These are phyloP conservation scores for Mustela nigripes DNA, from an alignment of 2,113 vertebrate species.

Conservation along the genomic window DNA sequence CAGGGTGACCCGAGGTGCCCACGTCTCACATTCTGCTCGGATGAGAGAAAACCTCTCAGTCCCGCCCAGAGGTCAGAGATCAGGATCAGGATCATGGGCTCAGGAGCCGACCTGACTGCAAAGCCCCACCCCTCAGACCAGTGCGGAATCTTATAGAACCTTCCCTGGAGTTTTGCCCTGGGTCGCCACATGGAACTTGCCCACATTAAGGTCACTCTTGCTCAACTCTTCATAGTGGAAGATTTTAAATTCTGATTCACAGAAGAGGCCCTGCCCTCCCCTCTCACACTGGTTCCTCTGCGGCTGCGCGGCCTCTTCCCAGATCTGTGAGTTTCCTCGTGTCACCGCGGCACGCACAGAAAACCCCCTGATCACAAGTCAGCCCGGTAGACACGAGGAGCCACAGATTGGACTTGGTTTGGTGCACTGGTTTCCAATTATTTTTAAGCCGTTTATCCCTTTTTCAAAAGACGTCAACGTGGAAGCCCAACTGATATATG, in stretches of 20 bases:
- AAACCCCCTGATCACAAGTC: not conserved
- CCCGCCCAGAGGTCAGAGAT: not conserved
- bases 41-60: not conserved
- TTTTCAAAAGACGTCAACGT: constrained; percentile 40
- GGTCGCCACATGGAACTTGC: not conserved
- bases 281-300: accelerated
- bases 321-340: accelerated
- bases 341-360: accelerated
- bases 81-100: not conserved
- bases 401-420: not conserved
- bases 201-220: not conserved
- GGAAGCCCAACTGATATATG: constrained; percentile 17
- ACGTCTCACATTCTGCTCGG: not conserved
- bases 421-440: constrained; percentile 60
- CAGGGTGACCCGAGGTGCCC: not conserved
- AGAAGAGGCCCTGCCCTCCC: not conserved
- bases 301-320: accelerated
- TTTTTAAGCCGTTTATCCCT: constrained; percentile 64
- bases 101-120: not conserved
- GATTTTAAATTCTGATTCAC: not conserved
- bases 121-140: accelerated
- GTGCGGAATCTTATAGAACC: not conserved
- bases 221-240: not conserved
- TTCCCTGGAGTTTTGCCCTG: not conserved
- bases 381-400: not conserved